These are phyloP conservation scores for Drosophila hamatofila DNA, from an alignment of 2,888 invertebrate genomes.

Conservation along the genomic window DNA sequence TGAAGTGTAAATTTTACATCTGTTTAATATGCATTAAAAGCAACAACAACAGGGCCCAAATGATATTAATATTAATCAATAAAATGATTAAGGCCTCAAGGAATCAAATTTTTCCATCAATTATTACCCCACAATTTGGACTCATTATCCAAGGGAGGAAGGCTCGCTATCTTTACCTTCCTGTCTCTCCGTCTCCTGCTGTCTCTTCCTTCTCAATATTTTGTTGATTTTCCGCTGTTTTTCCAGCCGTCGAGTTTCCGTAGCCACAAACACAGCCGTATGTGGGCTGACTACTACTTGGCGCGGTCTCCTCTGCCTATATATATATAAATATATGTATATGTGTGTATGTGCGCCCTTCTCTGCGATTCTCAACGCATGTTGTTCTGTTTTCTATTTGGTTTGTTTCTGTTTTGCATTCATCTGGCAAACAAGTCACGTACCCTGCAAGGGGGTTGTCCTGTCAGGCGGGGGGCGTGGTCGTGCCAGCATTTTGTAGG, in stretches of 20 bases:
- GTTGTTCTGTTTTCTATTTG: slow-evolving; percentile 28
- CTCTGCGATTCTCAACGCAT: slow-evolving; percentile 33
- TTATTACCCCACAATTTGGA: slow-evolving; percentile 61
- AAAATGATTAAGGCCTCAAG: slow-evolving; percentile 58
- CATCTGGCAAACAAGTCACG: slow-evolving; percentile 67
- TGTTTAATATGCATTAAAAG: slow-evolving; percentile 77
- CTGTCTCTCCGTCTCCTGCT: background rate
- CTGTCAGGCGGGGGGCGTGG: slow-evolving; percentile 25
- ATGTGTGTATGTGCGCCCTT: slow-evolving; percentile 9
- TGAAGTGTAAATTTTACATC: slow-evolving; percentile 77
- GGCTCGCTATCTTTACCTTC: slow-evolving; percentile 3
- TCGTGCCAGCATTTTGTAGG: slow-evolving; percentile 43
- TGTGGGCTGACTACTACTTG: slow-evolving; percentile 21
- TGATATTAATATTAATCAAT: slow-evolving; percentile 62
- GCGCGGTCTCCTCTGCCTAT: background rate
- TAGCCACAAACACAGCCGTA: slow-evolving; percentile 9
- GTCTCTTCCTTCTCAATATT: slow-evolving; percentile 1
- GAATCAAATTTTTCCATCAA: slow-evolving; percentile 54
- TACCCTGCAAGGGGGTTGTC: slow-evolving; percentile 25
- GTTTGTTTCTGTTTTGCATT: slow-evolving; percentile 71
- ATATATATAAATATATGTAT: no score
- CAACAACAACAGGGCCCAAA: slow-evolving; percentile 34
- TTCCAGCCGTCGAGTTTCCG: slow-evolving; percentile 63
- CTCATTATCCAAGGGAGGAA: slow-evolving; percentile 59
- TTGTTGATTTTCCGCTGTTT: slow-evolving; percentile 76